phyloP scores from a whole-genome alignment of 2,113 vertebrate genomes.

The Mixornis gularis region DNA sequence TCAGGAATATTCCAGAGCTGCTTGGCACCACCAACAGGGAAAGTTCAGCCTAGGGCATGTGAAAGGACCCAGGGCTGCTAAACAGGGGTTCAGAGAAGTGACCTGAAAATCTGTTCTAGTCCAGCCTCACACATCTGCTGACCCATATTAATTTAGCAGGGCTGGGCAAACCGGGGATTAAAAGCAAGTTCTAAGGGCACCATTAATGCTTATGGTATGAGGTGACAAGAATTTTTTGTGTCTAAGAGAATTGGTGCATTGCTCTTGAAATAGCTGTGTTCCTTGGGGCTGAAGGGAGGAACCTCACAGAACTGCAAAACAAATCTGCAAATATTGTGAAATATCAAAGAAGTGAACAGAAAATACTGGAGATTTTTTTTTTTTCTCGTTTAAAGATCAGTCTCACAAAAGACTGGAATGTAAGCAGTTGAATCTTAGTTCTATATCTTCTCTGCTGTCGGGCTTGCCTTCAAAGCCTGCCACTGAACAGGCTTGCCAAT shows the following conservation, averaged over 20 bases:
- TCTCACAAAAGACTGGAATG: not conserved
- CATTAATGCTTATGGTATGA: not conserved
- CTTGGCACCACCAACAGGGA: not conserved
- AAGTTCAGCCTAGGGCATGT: conserved; percentile 20
- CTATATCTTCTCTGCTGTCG: not conserved
- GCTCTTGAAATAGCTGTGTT: not conserved
- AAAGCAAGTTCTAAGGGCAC: not conserved
- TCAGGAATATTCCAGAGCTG: not conserved
- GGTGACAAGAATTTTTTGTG: not conserved
- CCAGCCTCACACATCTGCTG: not conserved
- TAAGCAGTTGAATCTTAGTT: not conserved
- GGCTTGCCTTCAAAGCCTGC: not conserved
- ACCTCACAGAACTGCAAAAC: not conserved
- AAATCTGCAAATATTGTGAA: not conserved
- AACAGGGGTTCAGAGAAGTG: not conserved
- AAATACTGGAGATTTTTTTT: not conserved
- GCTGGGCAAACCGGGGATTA: not conserved
- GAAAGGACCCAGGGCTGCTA: not conserved
- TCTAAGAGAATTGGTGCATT: not conserved
- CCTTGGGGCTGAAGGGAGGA: not conserved
- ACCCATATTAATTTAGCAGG: not conserved
- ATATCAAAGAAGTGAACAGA: not conserved
- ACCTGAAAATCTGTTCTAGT: conserved; percentile 7
- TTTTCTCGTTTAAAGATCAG: not conserved
- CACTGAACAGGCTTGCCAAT: not conserved